A percentile compares a stretch with the other conserved stretches of the same genome.
phyloP scores from a whole-genome alignment of 2,797 vertebrate species.

The Discoglossus pictus region DNA sequence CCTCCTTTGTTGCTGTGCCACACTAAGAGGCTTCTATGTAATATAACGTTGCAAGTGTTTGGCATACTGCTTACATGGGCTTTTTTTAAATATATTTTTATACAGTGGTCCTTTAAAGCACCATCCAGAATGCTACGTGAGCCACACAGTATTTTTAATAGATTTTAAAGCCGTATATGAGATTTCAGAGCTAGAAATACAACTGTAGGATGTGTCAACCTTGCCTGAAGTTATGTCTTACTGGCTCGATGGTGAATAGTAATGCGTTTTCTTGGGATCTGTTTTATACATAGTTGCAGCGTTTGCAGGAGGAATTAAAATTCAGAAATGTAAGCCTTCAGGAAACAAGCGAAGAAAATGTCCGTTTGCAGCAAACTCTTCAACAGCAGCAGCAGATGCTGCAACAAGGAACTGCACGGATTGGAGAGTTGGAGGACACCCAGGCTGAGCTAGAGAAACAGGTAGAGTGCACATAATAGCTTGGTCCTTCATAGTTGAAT shows the following conservation, averaged over 20 bases:
- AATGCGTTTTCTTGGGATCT: not conserved
- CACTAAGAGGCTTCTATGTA: too few species aligned
- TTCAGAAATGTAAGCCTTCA: conserved; percentile 71
- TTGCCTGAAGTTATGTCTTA: not conserved
- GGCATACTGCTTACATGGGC: too few species aligned
- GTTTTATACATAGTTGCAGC: conserved; percentile 71
- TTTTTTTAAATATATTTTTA: too few species aligned
- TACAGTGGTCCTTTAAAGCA: too few species aligned
- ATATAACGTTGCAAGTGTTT: too few species aligned
- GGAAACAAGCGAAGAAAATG: conserved; percentile 77
- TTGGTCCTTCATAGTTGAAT: too few species aligned
- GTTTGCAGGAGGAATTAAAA: conserved; percentile 82
- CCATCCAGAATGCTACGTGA: too few species aligned
- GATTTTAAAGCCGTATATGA: too few species aligned
- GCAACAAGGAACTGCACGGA: conserved; percentile 79
- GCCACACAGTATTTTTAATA: too few species aligned
- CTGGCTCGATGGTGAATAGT: not conserved
- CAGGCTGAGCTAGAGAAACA: conserved; percentile 84
- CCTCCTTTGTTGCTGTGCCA: too few species aligned
- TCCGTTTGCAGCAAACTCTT: conserved; percentile 81
- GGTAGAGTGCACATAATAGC: conserved; percentile 66
- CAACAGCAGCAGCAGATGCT: conserved; percentile 90
- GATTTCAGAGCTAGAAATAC: too few species aligned
- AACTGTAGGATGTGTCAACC: too few species aligned
- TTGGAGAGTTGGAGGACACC: conserved; percentile 88